Conservation (phyloP, 1,140 invertebrate species). For the Sitobion miscanthi region DNA sequence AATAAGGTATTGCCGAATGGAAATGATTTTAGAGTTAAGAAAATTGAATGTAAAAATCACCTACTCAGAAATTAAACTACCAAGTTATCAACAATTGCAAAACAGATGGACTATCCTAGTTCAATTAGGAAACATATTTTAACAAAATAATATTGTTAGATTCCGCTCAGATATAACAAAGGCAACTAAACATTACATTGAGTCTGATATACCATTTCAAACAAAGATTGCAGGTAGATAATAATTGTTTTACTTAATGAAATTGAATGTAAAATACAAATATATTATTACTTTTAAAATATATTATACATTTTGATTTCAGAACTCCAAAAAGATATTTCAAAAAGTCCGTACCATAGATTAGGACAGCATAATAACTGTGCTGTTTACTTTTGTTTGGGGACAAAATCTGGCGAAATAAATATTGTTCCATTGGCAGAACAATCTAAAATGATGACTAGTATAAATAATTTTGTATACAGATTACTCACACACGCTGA, state of each 20-base stretch:
- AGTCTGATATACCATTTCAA: background rate
- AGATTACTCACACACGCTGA: background rate
- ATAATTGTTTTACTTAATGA: too few species aligned
- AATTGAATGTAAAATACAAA: too few species aligned
- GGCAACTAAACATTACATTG: background rate
- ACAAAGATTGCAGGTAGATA: too few species aligned
- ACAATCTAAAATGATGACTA: background rate
- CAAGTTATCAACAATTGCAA: background rate
- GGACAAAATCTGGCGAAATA: background rate
- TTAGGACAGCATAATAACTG: conserved; percentile 12
- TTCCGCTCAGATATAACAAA: conserved; percentile 20
- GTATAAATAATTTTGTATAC: background rate
- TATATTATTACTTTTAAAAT: background rate
- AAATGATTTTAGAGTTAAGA: conserved; percentile 2
- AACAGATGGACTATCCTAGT: background rate
- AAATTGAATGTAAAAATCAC: conserved; percentile 26
- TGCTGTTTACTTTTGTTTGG: background rate
- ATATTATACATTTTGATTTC: conserved; percentile 22
- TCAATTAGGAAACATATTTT: background rate
- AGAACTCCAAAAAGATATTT: background rate
- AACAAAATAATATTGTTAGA: background rate
- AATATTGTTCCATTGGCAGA: background rate
- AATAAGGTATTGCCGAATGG: background rate
- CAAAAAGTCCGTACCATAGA: conserved; percentile 7
- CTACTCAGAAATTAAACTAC: background rate